Base-by-base conservation (phyloP, 2,113 vertebrate species). In the Cyanocitta stelleri region DNA sequence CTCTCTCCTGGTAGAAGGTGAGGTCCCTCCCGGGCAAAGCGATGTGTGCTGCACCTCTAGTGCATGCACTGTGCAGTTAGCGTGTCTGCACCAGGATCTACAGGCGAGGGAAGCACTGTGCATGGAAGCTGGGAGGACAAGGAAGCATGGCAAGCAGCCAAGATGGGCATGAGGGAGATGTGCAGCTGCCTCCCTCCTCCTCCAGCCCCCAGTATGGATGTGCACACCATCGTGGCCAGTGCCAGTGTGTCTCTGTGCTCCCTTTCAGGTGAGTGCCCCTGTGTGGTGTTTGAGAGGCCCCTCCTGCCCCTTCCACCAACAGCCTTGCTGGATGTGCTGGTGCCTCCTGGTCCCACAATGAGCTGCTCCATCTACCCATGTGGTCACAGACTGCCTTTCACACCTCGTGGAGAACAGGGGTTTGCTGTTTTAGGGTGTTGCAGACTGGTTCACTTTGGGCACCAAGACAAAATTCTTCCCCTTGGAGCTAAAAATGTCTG, bases 151-250 rank as follows among this genome's bases (percentile, higher is more conserved):
- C 30, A 76, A 52, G 48, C 14, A 78, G 55, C 17, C 30, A 75
- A 33, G 74, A 44, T 3, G 1, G 0, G 49, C 24, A 11, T 27
- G 30, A 64, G 41, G 18, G 41, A 64, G 67, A 15, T 27, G 41
- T 41, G n/a, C 41, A 69, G 43, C 33, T 73, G 44, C 80, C 46
- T 37, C 15, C 11, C 10, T n/a, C 10, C 11, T 48, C 13, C 35
- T 68, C 44, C 16, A 39, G 16, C 29, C 23, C 21, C 18, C 14
- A 17, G 16, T 12, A 14, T 32, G 52, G 56, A 24, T 3, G 0
- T 22, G 10, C 24, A n/a, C 6, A 21, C 9, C 56, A 8, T 24
- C 0, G 0, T 12, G n/a, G 71, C 33, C 41, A 16, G 23, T 56
- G 46, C 41, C 68, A 92, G 52, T 3, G 1, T 11, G 2, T 10